Evolutionary conservation across 2,888 invertebrate species (phyloP).

Genomic region (Phortica magna): DNA sequence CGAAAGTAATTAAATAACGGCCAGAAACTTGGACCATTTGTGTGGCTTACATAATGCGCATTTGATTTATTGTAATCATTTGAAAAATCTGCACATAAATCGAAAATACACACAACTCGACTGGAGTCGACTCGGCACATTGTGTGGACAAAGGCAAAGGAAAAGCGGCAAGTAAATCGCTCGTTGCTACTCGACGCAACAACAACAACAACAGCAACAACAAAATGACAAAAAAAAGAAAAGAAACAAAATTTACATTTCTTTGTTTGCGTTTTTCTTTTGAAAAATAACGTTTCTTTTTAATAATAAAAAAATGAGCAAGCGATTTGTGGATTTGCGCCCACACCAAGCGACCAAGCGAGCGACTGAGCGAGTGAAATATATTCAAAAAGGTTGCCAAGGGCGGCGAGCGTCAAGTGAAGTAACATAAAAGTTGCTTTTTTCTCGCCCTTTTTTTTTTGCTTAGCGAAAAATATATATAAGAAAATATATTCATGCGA

Average conservation of each 20-base stretch:
- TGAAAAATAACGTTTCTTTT: constrained; percentile 24
- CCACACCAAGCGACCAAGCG: not conserved
- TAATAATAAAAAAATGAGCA: constrained; percentile 30
- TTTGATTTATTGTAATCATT: not conserved
- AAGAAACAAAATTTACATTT: constrained; percentile 40
- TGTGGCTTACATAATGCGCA: not conserved
- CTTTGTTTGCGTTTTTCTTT: constrained; percentile 18
- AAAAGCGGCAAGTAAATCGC: not conserved
- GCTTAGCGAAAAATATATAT: too few species aligned
- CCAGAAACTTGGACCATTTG: not conserved
- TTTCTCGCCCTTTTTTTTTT: not conserved
- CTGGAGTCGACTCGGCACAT: not conserved
- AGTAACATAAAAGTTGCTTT: constrained; percentile 8
- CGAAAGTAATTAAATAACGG: constrained; percentile 1
- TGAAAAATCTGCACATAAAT: not conserved
- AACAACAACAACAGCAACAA: not conserved
- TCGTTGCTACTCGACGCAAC: not conserved
- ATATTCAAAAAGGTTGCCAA: constrained; percentile 24
- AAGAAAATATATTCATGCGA: not conserved
- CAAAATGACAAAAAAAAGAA: constrained; percentile 35
- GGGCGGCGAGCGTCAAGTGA: not conserved
- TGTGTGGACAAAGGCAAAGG: not conserved
- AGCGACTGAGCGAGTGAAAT: not conserved
- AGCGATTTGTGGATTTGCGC: constrained; percentile 28
- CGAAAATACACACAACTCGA: not conserved